Conservation (phyloP, 2,113 vertebrate genomes). For the Bufo bufo region DNA sequence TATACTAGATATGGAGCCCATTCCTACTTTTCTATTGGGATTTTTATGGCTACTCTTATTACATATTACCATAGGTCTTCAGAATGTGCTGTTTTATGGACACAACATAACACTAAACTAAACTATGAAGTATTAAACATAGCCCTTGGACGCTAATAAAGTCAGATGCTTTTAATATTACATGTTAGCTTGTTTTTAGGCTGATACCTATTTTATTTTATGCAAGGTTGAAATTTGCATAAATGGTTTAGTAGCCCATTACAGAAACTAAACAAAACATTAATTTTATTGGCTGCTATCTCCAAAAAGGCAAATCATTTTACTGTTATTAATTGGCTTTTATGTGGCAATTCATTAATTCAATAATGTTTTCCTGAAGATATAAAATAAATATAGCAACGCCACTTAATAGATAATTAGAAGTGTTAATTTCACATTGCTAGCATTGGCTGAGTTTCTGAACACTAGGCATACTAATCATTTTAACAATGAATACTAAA, state of each 20-base stretch:
- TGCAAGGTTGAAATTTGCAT: constrained; percentile 6
- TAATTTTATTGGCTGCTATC: constrained; percentile 4
- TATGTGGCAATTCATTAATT: neutral
- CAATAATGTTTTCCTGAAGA: neutral
- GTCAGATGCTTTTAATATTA: neutral
- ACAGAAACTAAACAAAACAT: constrained; percentile 10
- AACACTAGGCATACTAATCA: neutral
- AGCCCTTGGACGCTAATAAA: neutral
- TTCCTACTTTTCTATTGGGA: neutral
- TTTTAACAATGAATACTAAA: neutral
- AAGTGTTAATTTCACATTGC: neutral
- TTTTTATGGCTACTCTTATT: neutral
- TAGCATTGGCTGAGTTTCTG: neutral
- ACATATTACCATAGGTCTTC: neutral
- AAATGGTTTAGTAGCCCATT: neutral
- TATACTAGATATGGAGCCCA: neutral
- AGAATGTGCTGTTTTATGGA: neutral
- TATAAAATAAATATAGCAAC: neutral
- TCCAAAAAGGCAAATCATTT: neutral
- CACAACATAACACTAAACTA: neutral
- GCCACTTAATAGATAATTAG: neutral
- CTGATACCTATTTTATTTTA: neutral
- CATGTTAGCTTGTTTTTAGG: neutral
- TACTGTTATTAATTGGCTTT: neutral
- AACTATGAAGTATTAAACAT: constrained; percentile 3